Conservation (phyloP, 2,113 vertebrate genomes). For the Sebastes fasciatus region DNA sequence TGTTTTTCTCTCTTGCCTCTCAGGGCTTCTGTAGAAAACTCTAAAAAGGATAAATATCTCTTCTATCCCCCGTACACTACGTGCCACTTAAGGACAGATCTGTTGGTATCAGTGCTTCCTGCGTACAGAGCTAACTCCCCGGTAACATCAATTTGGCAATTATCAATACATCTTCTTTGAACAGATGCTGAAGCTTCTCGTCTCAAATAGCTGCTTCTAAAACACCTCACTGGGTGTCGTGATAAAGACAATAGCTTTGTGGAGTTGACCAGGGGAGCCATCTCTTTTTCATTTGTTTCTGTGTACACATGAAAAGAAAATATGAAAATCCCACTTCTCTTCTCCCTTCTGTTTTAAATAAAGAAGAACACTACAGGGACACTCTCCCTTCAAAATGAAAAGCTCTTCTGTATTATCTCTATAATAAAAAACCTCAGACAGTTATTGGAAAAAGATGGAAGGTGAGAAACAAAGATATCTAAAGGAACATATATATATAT, state of each 20-base stretch:
- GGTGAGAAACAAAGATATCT: background rate
- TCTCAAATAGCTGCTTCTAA: background rate
- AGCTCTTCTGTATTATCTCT: background rate
- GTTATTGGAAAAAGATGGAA: background rate
- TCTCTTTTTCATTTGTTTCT: conserved; percentile 3
- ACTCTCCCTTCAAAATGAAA: background rate
- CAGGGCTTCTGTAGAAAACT: background rate
- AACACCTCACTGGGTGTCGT: background rate
- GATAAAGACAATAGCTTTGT: conserved; percentile 9
- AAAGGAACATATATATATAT: background rate
- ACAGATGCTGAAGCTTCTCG: background rate
- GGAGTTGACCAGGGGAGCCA: conserved; percentile 16
- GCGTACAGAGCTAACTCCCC: background rate
- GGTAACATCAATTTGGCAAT: background rate
- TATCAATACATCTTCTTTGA: conserved; percentile 12
- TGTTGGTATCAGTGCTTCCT: background rate
- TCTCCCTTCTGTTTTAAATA: conserved; percentile 30
- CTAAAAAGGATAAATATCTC: background rate
- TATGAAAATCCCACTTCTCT: conserved; percentile 18
- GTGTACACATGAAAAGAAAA: conserved; percentile 14
- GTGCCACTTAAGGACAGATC: background rate
- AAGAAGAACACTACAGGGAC: conserved; percentile 12
- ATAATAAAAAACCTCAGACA: background rate
- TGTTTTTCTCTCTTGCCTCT: background rate
- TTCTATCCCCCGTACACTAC: background rate